These are phyloP conservation scores for Rhagonycha lutea DNA, from an alignment of 2,888 invertebrate species.

Conservation along the genomic window DNA sequence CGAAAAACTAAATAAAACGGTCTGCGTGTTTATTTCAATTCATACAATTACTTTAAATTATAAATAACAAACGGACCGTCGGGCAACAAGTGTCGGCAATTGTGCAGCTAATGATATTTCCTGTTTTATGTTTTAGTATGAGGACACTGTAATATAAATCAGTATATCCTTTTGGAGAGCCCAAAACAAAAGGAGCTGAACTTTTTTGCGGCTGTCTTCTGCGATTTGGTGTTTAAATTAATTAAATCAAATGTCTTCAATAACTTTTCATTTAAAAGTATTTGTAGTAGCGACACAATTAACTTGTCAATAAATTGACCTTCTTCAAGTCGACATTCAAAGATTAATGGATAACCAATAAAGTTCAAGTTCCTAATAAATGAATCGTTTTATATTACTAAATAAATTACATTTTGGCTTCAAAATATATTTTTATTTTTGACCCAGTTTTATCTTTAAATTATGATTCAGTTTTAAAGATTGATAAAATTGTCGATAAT, in stretches of 20 bases:
- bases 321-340: background rate
- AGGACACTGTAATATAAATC: background rate
- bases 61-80: constrained; percentile 11
- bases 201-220: background rate
- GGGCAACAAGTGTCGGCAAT: constrained; percentile 6
- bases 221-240: background rate
- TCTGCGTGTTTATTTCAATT: constrained; percentile 25
- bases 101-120: constrained; percentile 8
- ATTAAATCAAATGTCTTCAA: background rate
- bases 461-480: background rate
- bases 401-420: background rate
- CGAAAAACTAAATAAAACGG: constrained; percentile 8
- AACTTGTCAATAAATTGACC: background rate
- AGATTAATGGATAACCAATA: background rate
- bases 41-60: constrained; percentile 13
- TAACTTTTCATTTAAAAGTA: background rate
- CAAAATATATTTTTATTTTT: background rate
- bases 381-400: constrained; percentile 2
- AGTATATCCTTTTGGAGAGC: background rate
- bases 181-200: background rate
- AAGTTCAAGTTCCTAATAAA: background rate
- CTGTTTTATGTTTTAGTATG: background rate
- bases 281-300: background rate
- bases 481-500: background rate
- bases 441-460: background rate